Evolutionary conservation across 2,888 invertebrate species (phyloP).

Genomic region (Emmelina monodactyla): DNA sequence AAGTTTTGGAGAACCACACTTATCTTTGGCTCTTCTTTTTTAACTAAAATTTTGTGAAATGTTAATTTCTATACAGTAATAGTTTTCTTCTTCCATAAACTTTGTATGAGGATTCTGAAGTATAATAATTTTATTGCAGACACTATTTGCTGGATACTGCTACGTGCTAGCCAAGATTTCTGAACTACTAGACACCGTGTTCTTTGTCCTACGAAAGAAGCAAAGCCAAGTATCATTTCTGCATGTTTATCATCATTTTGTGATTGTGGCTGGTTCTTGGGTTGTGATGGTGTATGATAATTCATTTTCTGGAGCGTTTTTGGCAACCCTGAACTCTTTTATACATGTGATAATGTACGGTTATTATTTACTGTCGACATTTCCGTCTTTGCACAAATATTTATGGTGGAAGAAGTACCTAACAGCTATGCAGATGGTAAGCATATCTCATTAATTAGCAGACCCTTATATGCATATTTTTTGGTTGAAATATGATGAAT

Average conservation of each 20-base stretch:
- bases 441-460: too few species aligned
- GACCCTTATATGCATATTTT: too few species aligned
- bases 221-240: slow-evolving; percentile 78
- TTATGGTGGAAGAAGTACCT: slow-evolving; percentile 85
- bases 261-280: slow-evolving; percentile 73
- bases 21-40: not conserved
- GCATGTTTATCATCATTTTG: slow-evolving; percentile 83
- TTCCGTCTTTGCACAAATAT: slow-evolving; percentile 71
- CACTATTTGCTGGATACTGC: slow-evolving; percentile 43
- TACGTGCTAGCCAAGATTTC: slow-evolving; percentile 75
- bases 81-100: too few species aligned
- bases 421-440: slow-evolving; percentile 75
- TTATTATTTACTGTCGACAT: slow-evolving; percentile 75
- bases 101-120: too few species aligned
- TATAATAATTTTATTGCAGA: slow-evolving; percentile 11
- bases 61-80: too few species aligned
- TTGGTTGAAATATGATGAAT: too few species aligned
- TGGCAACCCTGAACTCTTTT: slow-evolving; percentile 70
- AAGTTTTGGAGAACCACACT: too few species aligned
- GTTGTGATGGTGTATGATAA: slow-evolving; percentile 71
- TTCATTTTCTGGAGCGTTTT: slow-evolving; percentile 72
- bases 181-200: slow-evolving; percentile 77
- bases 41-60: too few species aligned
- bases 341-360: slow-evolving; percentile 80
- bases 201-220: slow-evolving; percentile 81